These are phyloP conservation scores for Sussaba pulchella DNA, from an alignment of 2,888 invertebrate genomes.

Conservation along the genomic window DNA sequence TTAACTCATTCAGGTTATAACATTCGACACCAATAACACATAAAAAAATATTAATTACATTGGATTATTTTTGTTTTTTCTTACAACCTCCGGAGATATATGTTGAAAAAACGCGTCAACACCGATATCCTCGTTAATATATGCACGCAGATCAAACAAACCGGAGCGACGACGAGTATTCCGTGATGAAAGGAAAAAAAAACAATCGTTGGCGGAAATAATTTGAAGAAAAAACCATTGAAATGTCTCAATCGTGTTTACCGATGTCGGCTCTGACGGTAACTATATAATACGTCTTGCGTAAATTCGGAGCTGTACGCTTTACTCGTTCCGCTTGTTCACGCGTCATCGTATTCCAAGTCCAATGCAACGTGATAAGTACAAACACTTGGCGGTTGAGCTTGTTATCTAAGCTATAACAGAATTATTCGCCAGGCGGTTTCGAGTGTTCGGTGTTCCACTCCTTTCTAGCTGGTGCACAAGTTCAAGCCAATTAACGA, in stretches of 20 bases:
- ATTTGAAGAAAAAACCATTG: not conserved
- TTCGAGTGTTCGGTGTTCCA: not conserved
- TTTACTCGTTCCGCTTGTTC: conserved; percentile 4
- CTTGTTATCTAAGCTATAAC: not conserved
- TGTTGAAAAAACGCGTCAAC: not conserved
- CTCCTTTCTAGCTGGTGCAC: not conserved
- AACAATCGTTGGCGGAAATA: not conserved
- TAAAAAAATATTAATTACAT: too few species aligned
- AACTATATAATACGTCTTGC: not conserved
- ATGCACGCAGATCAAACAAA: conserved; percentile 1
- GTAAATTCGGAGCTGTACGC: too few species aligned
- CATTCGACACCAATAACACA: too few species aligned
- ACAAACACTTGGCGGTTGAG: not conserved
- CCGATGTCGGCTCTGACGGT: not conserved
- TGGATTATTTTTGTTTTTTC: too few species aligned
- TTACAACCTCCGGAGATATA: not conserved
- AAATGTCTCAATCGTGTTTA: not conserved
- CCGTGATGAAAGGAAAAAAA: not conserved
- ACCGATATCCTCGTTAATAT: not conserved
- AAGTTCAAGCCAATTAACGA: too few species aligned
- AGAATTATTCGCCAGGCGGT: not conserved
- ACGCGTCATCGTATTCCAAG: conserved; percentile 5
- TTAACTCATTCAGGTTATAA: too few species aligned
- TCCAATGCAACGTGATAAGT: conserved; percentile 17
- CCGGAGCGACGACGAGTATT: not conserved